Conservation (phyloP, 2,113 vertebrate species). For the Hiodon tergisus region DNA sequence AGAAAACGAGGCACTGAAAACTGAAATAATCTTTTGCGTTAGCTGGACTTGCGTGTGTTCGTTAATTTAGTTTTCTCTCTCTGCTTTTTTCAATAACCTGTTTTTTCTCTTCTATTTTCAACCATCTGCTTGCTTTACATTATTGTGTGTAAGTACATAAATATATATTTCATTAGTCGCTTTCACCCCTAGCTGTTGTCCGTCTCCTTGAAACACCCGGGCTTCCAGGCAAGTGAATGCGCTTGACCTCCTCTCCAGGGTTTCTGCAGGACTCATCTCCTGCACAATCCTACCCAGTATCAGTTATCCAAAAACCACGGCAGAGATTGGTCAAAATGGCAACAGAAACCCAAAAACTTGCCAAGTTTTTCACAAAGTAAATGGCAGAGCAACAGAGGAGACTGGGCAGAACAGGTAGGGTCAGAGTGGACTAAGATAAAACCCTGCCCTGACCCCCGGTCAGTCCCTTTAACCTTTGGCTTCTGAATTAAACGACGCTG, state of each 20-base stretch:
- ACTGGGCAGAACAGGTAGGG: too few species aligned
- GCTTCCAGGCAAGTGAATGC: neutral
- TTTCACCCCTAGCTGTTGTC: neutral
- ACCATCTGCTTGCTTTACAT: neutral
- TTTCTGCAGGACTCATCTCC: neutral
- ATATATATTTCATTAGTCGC: neutral
- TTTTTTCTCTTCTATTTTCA: slow-evolving; percentile 9
- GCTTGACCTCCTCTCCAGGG: neutral
- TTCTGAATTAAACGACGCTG: too few species aligned
- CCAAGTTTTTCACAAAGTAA: neutral
- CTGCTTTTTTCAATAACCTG: neutral
- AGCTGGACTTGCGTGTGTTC: neutral
- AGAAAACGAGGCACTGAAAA: too few species aligned
- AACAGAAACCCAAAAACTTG: neutral
- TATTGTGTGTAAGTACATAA: slow-evolving; percentile 5
- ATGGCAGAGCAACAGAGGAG: too few species aligned
- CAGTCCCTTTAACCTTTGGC: too few species aligned
- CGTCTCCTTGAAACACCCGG: neutral
- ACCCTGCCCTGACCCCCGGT: too few species aligned
- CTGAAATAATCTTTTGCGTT: neutral
- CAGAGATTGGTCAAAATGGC: neutral
- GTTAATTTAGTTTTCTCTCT: neutral
- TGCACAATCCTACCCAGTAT: neutral
- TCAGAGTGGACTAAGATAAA: too few species aligned
- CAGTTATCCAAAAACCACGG: neutral